These are phyloP conservation scores for Tursiops truncatus DNA, from an alignment of 2,113 vertebrate genomes.

Conservation along the genomic window DNA sequence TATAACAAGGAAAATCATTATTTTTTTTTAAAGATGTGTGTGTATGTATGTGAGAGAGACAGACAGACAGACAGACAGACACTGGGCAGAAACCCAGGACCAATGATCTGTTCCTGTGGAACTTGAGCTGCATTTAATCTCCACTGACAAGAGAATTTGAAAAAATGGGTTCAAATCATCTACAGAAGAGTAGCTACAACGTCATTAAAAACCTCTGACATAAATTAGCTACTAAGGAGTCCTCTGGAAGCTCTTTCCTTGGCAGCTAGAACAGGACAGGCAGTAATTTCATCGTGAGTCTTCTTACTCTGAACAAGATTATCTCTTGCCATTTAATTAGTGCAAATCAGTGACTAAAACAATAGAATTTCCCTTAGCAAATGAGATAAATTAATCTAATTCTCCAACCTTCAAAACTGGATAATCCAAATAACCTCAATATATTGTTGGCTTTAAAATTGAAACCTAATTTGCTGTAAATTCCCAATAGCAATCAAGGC, in stretches of 20 bases:
- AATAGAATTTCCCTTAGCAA: constrained; percentile 4
- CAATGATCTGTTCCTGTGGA: not conserved
- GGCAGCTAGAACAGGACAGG: not conserved
- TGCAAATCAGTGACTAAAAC: constrained; percentile 15
- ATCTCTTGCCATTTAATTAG: not conserved
- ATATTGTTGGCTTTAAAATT: not conserved
- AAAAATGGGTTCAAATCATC: not conserved
- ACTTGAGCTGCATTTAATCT: not conserved
- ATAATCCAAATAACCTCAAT: not conserved
- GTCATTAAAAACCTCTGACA: not conserved
- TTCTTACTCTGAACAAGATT: not conserved
- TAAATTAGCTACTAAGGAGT: not conserved
- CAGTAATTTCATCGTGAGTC: not conserved
- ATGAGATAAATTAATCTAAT: not conserved
- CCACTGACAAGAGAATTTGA: not conserved
- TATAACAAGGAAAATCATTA: not conserved
- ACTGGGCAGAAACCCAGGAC: not conserved
- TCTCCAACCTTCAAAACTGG: constrained; percentile 8
- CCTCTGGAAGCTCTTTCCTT: not conserved
- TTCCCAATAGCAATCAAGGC: not conserved
- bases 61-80: not conserved
- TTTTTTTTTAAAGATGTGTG: not conserved
- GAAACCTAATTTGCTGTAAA: constrained; percentile 16
- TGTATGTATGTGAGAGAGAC: not conserved
- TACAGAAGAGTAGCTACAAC: not conserved